A percentile compares a stretch with the other conserved stretches of the same genome.
Conservation (phyloP, 1,140 invertebrate species). For the Trichoplusia ni region DNA sequence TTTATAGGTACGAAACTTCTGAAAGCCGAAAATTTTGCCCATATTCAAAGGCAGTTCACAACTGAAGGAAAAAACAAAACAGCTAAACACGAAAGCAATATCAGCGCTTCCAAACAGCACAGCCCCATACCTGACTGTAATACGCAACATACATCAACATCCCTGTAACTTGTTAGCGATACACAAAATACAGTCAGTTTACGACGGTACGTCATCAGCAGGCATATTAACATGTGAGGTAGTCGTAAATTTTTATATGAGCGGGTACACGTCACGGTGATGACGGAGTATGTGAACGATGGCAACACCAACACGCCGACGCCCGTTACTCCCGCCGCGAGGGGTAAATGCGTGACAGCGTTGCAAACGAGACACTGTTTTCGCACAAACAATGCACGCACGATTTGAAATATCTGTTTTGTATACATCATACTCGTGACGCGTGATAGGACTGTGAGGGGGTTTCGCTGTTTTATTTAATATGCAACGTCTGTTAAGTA, state of each 20-base stretch:
- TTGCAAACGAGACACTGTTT: slow-evolving; percentile 34
- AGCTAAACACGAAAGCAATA: no score
- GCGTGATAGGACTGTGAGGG: slow-evolving; percentile 19
- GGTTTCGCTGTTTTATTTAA: background rate
- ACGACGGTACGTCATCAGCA: slow-evolving; percentile 24
- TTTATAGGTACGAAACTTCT: no score
- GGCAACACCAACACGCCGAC: slow-evolving; percentile 33
- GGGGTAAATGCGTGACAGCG: slow-evolving; percentile 48
- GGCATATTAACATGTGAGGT: slow-evolving; percentile 53
- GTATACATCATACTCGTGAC: slow-evolving; percentile 34
- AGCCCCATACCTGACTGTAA: background rate
- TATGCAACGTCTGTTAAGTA: background rate
- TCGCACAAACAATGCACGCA: slow-evolving; percentile 52
- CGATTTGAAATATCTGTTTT: slow-evolving; percentile 57
- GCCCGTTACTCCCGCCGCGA: slow-evolving; percentile 37
- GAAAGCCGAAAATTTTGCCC: no score
- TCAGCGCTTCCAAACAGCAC: background rate
- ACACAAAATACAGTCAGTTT: slow-evolving; percentile 21
- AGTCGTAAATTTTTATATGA: slow-evolving; percentile 60
- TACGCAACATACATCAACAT: background rate
- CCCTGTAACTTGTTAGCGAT: slow-evolving; percentile 16
- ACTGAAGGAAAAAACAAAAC: no score
- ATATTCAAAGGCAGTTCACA: no score
- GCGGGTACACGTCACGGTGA: slow-evolving; percentile 43
- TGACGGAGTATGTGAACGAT: slow-evolving; percentile 32